Conservation (phyloP, 2,113 vertebrate species). For the Philantomba maxwellii region DNA sequence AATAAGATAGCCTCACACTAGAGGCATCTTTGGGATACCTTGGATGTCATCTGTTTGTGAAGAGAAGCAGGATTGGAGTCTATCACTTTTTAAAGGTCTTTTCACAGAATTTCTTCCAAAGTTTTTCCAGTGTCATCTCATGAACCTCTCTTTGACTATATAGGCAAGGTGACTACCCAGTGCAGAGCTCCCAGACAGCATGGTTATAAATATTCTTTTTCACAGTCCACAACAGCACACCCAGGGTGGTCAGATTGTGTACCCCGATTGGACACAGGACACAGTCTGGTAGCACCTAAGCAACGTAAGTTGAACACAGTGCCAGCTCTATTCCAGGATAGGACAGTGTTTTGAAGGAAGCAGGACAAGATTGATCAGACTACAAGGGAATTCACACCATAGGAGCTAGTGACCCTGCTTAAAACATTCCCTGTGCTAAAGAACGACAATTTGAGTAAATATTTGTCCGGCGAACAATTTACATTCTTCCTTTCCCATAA, state of each 20-base stretch:
- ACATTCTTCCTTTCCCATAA: constrained; percentile 48
- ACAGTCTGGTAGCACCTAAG: neutral
- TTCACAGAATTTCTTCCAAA: neutral
- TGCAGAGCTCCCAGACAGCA: neutral
- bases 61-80: neutral
- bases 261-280: neutral
- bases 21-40: neutral
- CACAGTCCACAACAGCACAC: neutral
- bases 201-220: neutral
- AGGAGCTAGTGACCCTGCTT: neutral
- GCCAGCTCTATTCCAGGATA: neutral
- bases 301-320: neutral
- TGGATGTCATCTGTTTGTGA: neutral
- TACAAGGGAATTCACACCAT: neutral
- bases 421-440: neutral
- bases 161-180: neutral
- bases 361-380: neutral
- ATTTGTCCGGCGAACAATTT: constrained; percentile 50
- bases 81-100: neutral
- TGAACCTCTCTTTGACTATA: neutral
- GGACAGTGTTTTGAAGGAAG: neutral
- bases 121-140: neutral
- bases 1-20: neutral
- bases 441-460: constrained; percentile 28
- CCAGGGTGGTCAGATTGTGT: neutral